Evolutionary conservation across 2,888 invertebrate species (phyloP).

Genomic region (Achlya flavicornis): DNA sequence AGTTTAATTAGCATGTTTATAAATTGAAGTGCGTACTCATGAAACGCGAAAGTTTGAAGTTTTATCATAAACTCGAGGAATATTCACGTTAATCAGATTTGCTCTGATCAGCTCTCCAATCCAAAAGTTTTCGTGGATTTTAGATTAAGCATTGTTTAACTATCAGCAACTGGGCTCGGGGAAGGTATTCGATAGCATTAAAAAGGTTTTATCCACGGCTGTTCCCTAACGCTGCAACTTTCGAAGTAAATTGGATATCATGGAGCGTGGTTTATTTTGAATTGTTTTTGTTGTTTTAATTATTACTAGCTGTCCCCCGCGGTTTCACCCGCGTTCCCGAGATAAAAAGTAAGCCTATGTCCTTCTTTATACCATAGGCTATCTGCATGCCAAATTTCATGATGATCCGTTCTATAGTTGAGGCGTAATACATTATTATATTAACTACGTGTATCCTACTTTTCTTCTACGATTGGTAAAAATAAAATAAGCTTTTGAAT

Average conservation of each 20-base stretch:
- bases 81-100: constrained; percentile 11
- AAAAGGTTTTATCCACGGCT: not conserved
- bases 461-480: too few relatives aligned
- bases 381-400: too few relatives aligned
- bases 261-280: not conserved
- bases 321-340: too few relatives aligned
- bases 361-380: too few relatives aligned
- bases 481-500: too few relatives aligned
- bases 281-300: not conserved
- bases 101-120: not conserved
- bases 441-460: too few relatives aligned
- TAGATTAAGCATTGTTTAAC: constrained; percentile 5
- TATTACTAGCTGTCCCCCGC: too few relatives aligned
- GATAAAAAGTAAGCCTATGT: too few relatives aligned
- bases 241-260: not conserved
- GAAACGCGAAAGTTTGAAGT: not conserved
- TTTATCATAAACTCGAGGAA: not conserved
- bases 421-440: too few relatives aligned
- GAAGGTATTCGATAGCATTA: not conserved
- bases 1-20: not conserved
- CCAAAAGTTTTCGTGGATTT: not conserved
- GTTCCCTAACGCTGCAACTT: not conserved
- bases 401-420: too few relatives aligned
- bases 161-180: not conserved
- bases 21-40: not conserved